These are phyloP conservation scores for Cinclus mexicanus DNA, from an alignment of 2,113 vertebrate species.

Conservation along the genomic window DNA sequence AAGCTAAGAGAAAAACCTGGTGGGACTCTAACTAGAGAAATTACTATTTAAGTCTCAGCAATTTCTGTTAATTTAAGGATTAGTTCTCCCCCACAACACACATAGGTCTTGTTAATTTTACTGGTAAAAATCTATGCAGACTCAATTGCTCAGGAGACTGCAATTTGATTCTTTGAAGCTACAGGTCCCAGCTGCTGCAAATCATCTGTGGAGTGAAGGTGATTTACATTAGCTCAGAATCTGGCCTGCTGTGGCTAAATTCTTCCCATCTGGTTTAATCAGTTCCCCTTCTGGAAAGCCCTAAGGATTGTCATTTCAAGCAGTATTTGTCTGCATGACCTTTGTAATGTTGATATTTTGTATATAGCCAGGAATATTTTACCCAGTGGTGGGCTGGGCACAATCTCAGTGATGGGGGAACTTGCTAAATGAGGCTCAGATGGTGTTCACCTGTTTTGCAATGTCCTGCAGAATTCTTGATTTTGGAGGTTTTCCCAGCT, in stretches of 20 bases:
- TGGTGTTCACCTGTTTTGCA: background rate
- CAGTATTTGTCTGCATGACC: background rate
- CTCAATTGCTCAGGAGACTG: constrained; percentile 29
- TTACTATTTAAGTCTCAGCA: constrained; percentile 47
- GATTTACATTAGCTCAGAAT: constrained; percentile 24
- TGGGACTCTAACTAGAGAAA: constrained; percentile 33
- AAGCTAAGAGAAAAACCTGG: constrained; percentile 29
- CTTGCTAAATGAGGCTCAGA: background rate
- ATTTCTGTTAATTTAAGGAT: constrained; percentile 38
- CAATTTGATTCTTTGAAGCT: background rate
- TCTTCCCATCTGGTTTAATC: constrained; percentile 41
- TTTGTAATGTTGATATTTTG: background rate
- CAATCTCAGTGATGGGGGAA: background rate
- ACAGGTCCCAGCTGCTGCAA: constrained; percentile 30
- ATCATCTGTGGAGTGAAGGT: background rate
- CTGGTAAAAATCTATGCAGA: constrained; percentile 28
- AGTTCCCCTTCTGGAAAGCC: constrained; percentile 13
- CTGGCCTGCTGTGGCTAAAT: constrained; percentile 14
- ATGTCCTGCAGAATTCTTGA: background rate
- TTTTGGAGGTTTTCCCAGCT: background rate
- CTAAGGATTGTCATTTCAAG: background rate
- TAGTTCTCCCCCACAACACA: background rate
- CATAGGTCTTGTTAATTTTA: constrained; percentile 28
- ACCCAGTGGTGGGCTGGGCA: background rate
- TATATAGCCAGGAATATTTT: background rate